Evolutionary conservation across 2,113 vertebrate species (phyloP), one percentile per base, ranked within the genome.

Genomic region (Platysteira castanea): DNA sequence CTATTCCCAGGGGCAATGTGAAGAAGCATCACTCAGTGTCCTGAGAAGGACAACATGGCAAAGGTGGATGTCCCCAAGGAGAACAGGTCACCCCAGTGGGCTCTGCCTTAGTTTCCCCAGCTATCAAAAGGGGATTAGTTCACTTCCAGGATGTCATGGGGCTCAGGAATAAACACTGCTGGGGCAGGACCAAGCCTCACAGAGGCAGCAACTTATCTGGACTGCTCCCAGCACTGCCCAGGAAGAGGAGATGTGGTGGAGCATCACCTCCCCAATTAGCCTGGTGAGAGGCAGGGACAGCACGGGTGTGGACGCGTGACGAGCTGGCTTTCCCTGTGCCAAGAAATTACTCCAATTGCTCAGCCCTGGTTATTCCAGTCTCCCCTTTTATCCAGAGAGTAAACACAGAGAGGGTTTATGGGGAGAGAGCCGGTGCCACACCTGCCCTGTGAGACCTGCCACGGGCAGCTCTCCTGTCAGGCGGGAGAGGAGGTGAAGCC

Each of bases 281-380:
- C n/a, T 0, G 3, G 56, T 77, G 91, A 90, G 13, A 15, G 61
- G 61, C 69, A 73, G 53, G n/a, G 61, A 33, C 15, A 39, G 31
- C 77, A 69, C 0, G 0, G 30, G 33, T 8, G 5, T 6, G 68
- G 68, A 47, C 9, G 0, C 0, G 3, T 37, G 83, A 17, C 0
- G 0, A 26, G 35, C 23, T 50, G 47, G 21, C 46, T 73, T 65
- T 56, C 67, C 64, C 41, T 60, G 2, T 3, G 7, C 68, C 88
- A 22, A 83, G 54, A 33, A 83, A 63, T 77, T 4, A 57, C 28
- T 67, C 28, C 59, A 46, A 0, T 10, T 77, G 30, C 67, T 20
- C 37, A 57, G 46, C 44, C 11, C 87, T 10, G 2, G 44, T 59
- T 94, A 41, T 80, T 92, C 71, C 76, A 86, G 46, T 56, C 67